Base-by-base conservation (phyloP, 2,797 vertebrate species). In the Pangasius krempfi region DNA sequence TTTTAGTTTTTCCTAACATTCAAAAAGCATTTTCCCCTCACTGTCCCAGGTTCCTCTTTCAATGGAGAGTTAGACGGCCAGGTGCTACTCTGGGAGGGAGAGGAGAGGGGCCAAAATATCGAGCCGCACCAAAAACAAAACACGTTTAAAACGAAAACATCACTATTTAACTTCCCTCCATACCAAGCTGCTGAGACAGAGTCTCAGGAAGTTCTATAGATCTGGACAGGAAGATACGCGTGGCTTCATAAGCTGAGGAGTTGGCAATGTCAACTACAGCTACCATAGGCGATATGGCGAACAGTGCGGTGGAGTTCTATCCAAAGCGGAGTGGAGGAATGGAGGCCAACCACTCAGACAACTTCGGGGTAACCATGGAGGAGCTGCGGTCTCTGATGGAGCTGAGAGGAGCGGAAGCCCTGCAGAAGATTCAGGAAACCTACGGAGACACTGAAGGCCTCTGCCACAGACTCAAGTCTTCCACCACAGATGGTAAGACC, bases 351-450 rank as follows among this genome's bases (percentile, higher is more conserved):
- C 94, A 96, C n/a, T 94, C 95, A 0, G 96, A 95, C 0, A 97
- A 97, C 86, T 97, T 97, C 66, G 97, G 96, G 91, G 97, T 96
- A 90, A 96, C 97, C 0, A 91, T 97, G 94, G 93, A 93, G 1
- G 97, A 98, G 90, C 96, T 98, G 86, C 96, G 97, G 83, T 92
- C 95, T 85, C 96, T 98, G 89, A 98, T 98, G 98, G 98, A 98
- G 95, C 95, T 98, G 81, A 93, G 97, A 73, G 97, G 97, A 44
- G 50, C 94, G 0, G 98, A 98, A 10, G 97, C 97, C 0, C 89
- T 98, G 93, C 96, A 97, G 93, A 97, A 97, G 94, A 94, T 98
- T 91, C 96, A 97, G 93, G 97, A 98, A 22, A 94, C 93, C 92
- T 98, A 97, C 0, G 96, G 96, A 58, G 97, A 97, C 82, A 96